Percentiles rank a stretch among this genome's conserved stretches.
phyloP scores from a whole-genome alignment of 2,888 invertebrate species.

The Epinotia brunnichana region DNA sequence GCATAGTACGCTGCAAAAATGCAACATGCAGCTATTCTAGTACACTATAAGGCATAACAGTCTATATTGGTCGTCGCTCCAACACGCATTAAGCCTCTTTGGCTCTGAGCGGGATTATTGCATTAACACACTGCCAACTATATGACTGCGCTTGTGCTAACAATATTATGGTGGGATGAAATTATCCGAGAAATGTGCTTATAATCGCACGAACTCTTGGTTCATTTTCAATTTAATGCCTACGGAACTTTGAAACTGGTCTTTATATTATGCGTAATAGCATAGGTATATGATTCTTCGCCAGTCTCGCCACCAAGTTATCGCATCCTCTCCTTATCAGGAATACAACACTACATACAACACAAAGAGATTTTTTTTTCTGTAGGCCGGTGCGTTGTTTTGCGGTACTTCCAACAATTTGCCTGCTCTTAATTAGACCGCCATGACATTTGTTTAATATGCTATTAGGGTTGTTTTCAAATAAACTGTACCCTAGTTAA shows the following conservation, averaged over 20 bases:
- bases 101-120: conserved; percentile 8
- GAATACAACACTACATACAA: not conserved
- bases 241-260: conserved; percentile 8
- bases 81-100: conserved; percentile 6
- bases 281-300: no score
- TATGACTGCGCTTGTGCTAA: conserved; percentile 41
- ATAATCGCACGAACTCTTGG: conserved; percentile 7
- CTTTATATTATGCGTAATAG: not conserved
- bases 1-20: conserved; percentile 72
- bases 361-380: no score
- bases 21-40: conserved; percentile 57
- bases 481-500: no score
- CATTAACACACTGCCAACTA: conserved; percentile 41
- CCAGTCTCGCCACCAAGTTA: no score
- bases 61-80: conserved; percentile 13
- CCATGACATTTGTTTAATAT: no score
- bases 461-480: no score
- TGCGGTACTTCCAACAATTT: no score
- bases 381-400: no score
- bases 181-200: conserved; percentile 32
- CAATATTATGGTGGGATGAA: conserved; percentile 36
- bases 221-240: conserved; percentile 22
- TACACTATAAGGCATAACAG: conserved; percentile 30
- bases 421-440: no score
- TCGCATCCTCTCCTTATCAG: not conserved